Conservation (phyloP, 1,140 invertebrate genomes). For the Trichonephila clavata region DNA sequence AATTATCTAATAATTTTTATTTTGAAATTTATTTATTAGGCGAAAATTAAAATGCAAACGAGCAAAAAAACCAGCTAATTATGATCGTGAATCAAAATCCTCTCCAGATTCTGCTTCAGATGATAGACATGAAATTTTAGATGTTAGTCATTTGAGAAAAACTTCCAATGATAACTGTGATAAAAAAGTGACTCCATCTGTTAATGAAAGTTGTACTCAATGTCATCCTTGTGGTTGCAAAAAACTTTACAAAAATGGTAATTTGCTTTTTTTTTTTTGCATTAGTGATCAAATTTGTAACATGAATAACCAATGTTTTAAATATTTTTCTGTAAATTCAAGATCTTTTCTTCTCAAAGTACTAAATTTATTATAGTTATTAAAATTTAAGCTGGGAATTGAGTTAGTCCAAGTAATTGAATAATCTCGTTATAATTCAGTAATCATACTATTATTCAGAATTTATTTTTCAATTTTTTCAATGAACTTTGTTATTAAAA, state of each 20-base stretch:
- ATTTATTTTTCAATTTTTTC: too few species aligned
- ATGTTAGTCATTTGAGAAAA: neutral
- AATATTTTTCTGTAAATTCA: too few species aligned
- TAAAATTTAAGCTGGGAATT: too few species aligned
- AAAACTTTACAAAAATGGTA: constrained; percentile 44
- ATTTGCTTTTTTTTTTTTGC: neutral
- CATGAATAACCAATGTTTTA: too few species aligned
- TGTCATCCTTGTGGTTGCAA: constrained; percentile 55
- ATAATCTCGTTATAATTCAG: too few species aligned
- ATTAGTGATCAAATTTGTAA: too few species aligned
- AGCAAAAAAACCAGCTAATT: constrained; percentile 2
- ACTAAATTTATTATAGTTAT: too few species aligned
- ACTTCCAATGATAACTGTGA: neutral
- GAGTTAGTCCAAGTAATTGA: too few species aligned
- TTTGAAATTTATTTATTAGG: constrained; percentile 21
- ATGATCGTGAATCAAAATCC: constrained; percentile 79
- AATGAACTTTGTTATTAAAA: too few species aligned
- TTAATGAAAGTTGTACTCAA: neutral
- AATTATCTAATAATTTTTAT: neutral
- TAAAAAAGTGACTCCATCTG: neutral
- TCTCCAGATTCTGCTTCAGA: constrained; percentile 81
- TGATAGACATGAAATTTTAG: constrained; percentile 74
- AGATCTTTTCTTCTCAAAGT: too few species aligned
- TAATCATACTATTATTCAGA: too few species aligned
- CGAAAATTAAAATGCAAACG: constrained; percentile 62